Conservation (phyloP, 2,113 vertebrate species). For the Sialia sialis region DNA sequence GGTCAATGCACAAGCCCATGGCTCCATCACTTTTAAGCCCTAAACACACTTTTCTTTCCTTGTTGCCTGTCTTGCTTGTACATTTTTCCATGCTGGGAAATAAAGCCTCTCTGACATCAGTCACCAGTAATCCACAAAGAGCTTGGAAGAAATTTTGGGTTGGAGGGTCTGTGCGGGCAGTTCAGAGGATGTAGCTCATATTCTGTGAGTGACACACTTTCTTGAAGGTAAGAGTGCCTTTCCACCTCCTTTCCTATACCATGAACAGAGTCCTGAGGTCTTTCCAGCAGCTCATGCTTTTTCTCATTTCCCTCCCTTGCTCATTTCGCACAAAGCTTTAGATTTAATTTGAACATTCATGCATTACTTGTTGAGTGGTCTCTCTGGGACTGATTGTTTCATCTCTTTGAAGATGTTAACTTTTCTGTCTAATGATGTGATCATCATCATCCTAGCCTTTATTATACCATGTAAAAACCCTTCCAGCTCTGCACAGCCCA, state of each 20-base stretch:
- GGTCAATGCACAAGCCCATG: not conserved
- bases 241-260: not conserved
- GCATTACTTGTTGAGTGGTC: not conserved
- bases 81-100: not conserved
- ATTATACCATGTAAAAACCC: not conserved
- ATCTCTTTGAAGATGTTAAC: not conserved
- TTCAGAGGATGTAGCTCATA: not conserved
- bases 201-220: not conserved
- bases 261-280: not conserved
- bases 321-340: not conserved
- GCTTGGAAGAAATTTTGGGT: not conserved
- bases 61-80: not conserved
- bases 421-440: not conserved
- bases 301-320: not conserved
- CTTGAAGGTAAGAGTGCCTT: not conserved
- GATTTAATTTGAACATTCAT: not conserved
- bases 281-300: not conserved
- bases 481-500: not conserved
- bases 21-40: not conserved
- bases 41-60: not conserved
- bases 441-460: rapidly evolving
- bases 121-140: not conserved
- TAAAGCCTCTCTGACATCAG: not conserved
- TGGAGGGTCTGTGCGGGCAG: rapidly evolving
- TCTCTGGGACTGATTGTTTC: not conserved